A percentile compares a stretch with the other conserved stretches of the same genome.
Conservation (phyloP, 2,888 invertebrate species). For the Ligdia adustata region DNA sequence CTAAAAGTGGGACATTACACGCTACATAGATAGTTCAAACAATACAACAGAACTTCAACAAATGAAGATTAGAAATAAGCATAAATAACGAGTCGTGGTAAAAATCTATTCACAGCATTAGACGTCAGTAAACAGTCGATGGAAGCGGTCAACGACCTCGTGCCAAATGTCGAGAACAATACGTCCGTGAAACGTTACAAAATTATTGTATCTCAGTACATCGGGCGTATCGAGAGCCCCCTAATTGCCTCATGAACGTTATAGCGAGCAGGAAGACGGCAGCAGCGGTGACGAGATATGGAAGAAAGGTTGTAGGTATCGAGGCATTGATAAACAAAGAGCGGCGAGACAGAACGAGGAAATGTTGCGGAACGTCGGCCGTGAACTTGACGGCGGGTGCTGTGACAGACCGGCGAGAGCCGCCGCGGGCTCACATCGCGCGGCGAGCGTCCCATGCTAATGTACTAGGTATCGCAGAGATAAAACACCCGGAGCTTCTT, state of each 20-base stretch:
- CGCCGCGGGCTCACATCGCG: conserved; percentile 42
- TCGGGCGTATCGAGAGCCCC: conserved; percentile 38
- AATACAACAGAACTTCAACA: too few relatives aligned
- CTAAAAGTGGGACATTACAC: too few relatives aligned
- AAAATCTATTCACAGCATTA: conserved; percentile 53
- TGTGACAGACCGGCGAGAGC: conserved; percentile 60
- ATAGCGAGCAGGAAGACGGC: conserved; percentile 25
- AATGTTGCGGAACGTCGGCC: conserved; percentile 56
- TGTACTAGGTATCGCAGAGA: background rate
- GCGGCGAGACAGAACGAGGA: conserved; percentile 54
- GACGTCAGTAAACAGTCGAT: conserved; percentile 64
- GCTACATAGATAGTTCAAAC: too few relatives aligned
- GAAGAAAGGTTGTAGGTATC: conserved; percentile 33
- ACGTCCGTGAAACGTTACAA: conserved; percentile 61
- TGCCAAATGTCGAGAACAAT: conserved; percentile 77
- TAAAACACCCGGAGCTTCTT: too few relatives aligned
- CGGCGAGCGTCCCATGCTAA: background rate
- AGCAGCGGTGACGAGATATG: conserved; percentile 19
- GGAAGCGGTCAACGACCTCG: conserved; percentile 68
- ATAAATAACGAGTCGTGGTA: conserved; percentile 36
- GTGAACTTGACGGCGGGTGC: conserved; percentile 80
- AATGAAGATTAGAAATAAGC: conserved; percentile 6
- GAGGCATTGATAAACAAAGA: conserved; percentile 43
- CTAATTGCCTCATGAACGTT: conserved; percentile 37
- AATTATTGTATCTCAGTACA: conserved; percentile 45